Base-by-base conservation (phyloP, 2,888 invertebrate species). In the Mesochorus sp. region DNA sequence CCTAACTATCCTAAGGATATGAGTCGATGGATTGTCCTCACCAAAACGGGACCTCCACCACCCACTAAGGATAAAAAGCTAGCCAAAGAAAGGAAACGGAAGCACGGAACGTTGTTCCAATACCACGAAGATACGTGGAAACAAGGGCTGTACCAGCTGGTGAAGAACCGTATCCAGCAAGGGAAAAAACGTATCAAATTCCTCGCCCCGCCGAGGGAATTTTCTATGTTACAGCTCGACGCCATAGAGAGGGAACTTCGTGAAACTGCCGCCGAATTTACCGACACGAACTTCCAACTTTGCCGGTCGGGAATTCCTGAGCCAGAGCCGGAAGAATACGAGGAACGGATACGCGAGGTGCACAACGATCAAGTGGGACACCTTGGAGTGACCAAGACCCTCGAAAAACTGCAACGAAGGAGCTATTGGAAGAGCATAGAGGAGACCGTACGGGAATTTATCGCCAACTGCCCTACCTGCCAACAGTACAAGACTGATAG, bases 401-500 rank as follows among this genome's bases (percentile, higher is more conserved):
- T 71, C 26, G 70, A 71, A 3, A 57, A 59, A 28, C 14, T 59
- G 3, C 42, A 47, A 31, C 42, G 44, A 17, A 47, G 19, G 8
- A 44, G 42, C 12, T 31, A 57, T 31, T 59, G 57, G 59, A 47
- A 17, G 12, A 59, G 47, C 8, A 70, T 59, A 31, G 70, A 70
- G 4, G 59, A 70, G 4, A 42, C 39, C 0, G 53, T 70, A 6
- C 42, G 51, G 3, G 57, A 70, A 47, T 70, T 70, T 3, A 37
- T 71, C 8, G 59, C 57, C n/a, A 71, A 39, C 21, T 61, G 61
- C 14, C 12, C 42, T 10, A 47, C 12, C 8, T 71, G 71, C 10
- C 61, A 71, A 37, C 49, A 19, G 47, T 51, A 44, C 12, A 61
- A 71, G 34, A 47, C 59, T 6, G 59, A 44, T 17, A 57, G 71